These are phyloP conservation scores for Alectoris magna DNA, from an alignment of 2,797 vertebrate species.

Conservation along the genomic window DNA sequence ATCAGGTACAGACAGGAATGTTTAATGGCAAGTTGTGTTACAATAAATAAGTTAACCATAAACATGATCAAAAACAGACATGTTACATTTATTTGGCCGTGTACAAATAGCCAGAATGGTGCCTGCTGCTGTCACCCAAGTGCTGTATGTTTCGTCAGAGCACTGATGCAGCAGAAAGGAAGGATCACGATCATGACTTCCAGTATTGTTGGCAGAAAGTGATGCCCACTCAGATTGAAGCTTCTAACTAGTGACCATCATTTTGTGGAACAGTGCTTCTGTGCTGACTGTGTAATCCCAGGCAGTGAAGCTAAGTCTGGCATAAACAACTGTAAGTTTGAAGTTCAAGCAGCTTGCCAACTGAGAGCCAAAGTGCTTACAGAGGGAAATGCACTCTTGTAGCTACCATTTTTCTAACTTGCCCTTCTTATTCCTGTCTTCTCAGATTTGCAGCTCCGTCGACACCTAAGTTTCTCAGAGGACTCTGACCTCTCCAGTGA, in stretches of 20 bases:
- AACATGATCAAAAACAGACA: fast-evolving
- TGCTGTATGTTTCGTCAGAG: neutral
- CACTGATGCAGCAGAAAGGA: neutral
- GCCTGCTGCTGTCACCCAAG: neutral
- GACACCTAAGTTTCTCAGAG: slow-evolving; percentile 94
- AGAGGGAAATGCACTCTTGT: neutral
- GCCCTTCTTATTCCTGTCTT: neutral
- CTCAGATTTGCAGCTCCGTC: slow-evolving; percentile 88
- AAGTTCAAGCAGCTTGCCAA: neutral
- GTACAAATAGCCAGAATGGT: neutral
- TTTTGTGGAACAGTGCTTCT: neutral
- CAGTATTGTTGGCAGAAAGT: neutral
- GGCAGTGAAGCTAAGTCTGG: neutral
- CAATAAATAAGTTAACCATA: neutral
- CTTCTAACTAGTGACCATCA: neutral
- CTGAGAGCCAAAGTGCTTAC: neutral
- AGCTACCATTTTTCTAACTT: neutral
- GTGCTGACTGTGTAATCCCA: neutral
- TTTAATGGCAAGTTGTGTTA: neutral
- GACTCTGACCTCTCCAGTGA: slow-evolving; percentile 98
- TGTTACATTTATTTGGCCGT: neutral
- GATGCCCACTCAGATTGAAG: neutral
- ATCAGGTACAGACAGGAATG: neutral
- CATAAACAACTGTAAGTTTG: neutral
- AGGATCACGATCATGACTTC: neutral